Evolutionary conservation across 2,888 invertebrate species (phyloP), one percentile per base, ranked within the genome.

Genomic region (Psococerastis gibbosa): DNA sequence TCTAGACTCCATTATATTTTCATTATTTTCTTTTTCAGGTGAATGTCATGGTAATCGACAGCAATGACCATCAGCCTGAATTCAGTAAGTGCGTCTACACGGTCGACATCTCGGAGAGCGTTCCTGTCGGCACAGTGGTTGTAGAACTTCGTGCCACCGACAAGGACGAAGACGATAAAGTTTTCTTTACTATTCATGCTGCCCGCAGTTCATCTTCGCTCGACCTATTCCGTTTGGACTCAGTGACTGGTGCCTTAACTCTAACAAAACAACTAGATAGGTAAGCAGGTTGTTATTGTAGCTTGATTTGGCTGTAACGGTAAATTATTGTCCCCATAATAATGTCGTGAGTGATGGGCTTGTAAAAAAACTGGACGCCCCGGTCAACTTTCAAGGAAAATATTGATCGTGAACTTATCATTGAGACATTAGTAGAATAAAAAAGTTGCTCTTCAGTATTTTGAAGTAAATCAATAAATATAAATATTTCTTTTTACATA

Each of bases 31-130:
- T 45, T 49, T 52, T 55, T 8, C 61, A 75, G 72, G 66, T 89
- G 41, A 70, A 73, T 55, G 71, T 91, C 42, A 73, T 72, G 42
- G 85, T 91, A 22, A 73, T 85, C 50, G 87, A 89, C 62, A 78
- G 79, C 43, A 87, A 89, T 63, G 89, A 91, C 61, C 82, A 83
- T 55, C 71, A 83, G 38, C 91, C 92, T 6, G 67, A 73, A 56
- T 92, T 92, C 63, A 70, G 74, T 1, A 74, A 78, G 54, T 63
- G 63, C 32, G 57, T 71, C 20, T 91, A 89, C 62, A 64, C 62
- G 43, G 77, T 81, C 15, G 79, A 84, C 56, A 77, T 84, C 49
- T 77, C 81, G 0, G 91, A 92, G 62, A 77, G 74, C 52, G 75
- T 79, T 20, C 73, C 79, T 41, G 69, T 74, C 43, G 81, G 79